Percentiles rank a stretch among this genome's conserved stretches.
These are phyloP conservation scores for Malurus alboscapulatus DNA, from an alignment of 2,113 vertebrate genomes.

Conservation along the genomic window DNA sequence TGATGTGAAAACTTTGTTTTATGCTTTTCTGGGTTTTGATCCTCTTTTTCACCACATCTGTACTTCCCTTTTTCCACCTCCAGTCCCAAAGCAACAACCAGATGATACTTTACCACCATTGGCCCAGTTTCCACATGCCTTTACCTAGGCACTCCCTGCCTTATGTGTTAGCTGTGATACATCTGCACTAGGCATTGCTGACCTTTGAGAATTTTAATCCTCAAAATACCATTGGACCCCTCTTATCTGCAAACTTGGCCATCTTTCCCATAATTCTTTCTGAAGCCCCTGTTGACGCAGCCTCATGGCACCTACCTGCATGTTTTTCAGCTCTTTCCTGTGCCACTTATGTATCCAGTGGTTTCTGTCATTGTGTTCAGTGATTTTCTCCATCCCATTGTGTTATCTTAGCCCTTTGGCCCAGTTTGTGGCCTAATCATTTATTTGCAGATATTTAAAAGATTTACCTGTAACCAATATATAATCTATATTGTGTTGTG, in stretches of 20 bases:
- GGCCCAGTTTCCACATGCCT: not conserved
- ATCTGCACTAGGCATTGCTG: not conserved
- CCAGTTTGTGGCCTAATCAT: not conserved
- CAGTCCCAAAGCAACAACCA: not conserved
- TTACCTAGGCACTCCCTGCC: not conserved
- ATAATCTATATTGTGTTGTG: not conserved
- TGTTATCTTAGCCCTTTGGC: not conserved
- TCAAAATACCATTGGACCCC: not conserved
- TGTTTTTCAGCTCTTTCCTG: not conserved
- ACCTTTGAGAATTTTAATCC: not conserved
- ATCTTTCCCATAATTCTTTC: not conserved
- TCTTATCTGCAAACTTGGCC: fast-evolving
- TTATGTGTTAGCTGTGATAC: not conserved
- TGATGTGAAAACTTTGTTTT: not conserved
- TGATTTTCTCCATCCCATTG: not conserved
- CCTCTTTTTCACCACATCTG: not conserved
- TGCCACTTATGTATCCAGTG: not conserved
- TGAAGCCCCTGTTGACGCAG: not conserved
- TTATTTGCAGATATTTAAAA: not conserved
- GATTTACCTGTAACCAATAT: not conserved
- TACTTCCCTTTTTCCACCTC: not conserved
- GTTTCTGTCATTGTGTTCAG: not conserved
- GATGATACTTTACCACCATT: not conserved
- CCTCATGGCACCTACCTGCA: not conserved
- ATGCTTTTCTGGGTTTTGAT: not conserved